Percentiles rank a stretch among this genome's conserved stretches.
Evolutionary conservation across 1,140 invertebrate species (phyloP).

Genomic region (Druon quercuslanigerum): DNA sequence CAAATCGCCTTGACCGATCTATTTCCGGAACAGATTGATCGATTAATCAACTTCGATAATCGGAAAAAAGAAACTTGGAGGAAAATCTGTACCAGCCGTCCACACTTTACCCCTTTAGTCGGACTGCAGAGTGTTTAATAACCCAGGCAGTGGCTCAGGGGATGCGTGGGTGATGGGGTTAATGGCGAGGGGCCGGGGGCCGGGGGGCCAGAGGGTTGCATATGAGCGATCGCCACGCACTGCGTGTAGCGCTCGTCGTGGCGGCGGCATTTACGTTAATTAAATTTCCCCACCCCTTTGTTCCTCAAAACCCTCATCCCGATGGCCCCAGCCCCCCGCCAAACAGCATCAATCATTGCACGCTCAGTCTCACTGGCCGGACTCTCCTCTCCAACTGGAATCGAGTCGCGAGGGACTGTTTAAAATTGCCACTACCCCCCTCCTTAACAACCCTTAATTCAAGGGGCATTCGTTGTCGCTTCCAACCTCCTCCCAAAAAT

Average conservation of each 20-base stretch:
- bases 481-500: slow-evolving; percentile 26
- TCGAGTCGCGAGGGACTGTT: slow-evolving; percentile 60
- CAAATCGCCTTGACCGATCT: neutral
- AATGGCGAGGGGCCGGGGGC: slow-evolving; percentile 8
- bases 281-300: slow-evolving; percentile 71
- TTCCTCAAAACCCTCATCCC: slow-evolving; percentile 50
- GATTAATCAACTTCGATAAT: slow-evolving; percentile 24
- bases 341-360: slow-evolving; percentile 71
- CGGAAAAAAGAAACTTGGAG: slow-evolving; percentile 26
- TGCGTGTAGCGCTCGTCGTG: slow-evolving; percentile 64
- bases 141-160: slow-evolving; percentile 49
- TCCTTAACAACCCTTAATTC: slow-evolving; percentile 42
- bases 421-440: slow-evolving; percentile 53
- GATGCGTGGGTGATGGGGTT: slow-evolving; percentile 38
- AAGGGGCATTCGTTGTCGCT: too few relatives aligned
- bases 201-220: slow-evolving; percentile 62
- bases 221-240: slow-evolving; percentile 74
- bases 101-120: slow-evolving; percentile 43
- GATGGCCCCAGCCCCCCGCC: slow-evolving; percentile 49
- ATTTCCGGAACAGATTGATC: neutral
- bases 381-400: slow-evolving; percentile 56
- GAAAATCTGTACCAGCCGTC: slow-evolving; percentile 8
- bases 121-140: slow-evolving; percentile 60
- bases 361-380: slow-evolving; percentile 62
- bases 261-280: slow-evolving; percentile 75